Evolutionary conservation across 2,888 invertebrate species (phyloP), one percentile per base, ranked within the genome.

Genomic region (Drosophila subsilvestris): DNA sequence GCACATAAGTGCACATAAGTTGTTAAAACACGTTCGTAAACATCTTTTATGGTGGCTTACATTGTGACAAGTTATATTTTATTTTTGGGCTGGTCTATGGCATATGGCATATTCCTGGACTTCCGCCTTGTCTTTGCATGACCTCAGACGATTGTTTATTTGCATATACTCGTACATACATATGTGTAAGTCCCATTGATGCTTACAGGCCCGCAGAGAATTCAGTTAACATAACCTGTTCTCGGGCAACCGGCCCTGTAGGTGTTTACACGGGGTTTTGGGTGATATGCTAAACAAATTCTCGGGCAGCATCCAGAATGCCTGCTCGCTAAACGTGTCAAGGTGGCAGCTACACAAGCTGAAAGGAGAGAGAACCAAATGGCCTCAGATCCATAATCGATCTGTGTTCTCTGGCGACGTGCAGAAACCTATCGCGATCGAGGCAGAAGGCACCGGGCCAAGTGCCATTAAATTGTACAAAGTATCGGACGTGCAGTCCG

Each of bases 401-500:
- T 56, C 29, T 48, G 68, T 12, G 12, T 20, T 37, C n/a, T 9
- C 4, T 29, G 29, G 56, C 20, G 20, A 67, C 65, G 68, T 66
- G 65, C 67, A 43, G 18, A 66, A 25, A 20, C 27, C 42, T 25
- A 67, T 67, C 43, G 27, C 29, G 72, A 69, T 69, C 69, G 61
- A 61, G 68, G 61, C 63, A 44, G 56, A 9, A 62, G 61, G 14
- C 51, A 70, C 43, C 53, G 70, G 74, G 37, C 43, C 32, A 48
- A 18, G 47, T 9, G 37, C 51, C 55, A 50, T 70, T 63, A 65
- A 73, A 9, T 29, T 32, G 20, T 9, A n/a, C 22, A 49, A 63
- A 37, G 44, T 54, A 29, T 55, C 74, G 79, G 61, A 83, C 84
- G 80, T 75, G 75, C 56, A 53, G 56, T 63, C 67, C 37, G 37